Base-by-base conservation (phyloP, 2,113 vertebrate species). In the Lycocorax pyrrhopterus region DNA sequence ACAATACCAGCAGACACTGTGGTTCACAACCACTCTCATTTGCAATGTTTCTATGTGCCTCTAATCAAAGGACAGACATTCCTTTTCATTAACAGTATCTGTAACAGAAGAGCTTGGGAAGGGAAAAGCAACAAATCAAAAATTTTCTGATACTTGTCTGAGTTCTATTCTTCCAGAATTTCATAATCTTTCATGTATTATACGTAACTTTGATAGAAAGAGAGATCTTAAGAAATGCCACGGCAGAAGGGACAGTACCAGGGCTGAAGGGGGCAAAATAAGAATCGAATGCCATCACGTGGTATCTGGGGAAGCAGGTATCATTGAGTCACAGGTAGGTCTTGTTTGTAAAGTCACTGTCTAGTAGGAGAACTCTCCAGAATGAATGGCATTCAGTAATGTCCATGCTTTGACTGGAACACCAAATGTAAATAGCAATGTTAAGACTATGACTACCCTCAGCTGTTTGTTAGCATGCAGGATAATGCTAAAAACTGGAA, bases 301-400 rank as follows among this genome's bases (percentile, higher is more conserved):
- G 18, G 9, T 49, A 71, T 46, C 26, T 43, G 7, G 8, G 25
- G 23, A 84, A 81, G 41, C 10, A 89, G 46, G 5, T 16, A 35
- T 39, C 35, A 29, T 1, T 1, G 0, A 81, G 20, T n/a, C 60
- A 41, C 29, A n/a, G 21, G 6, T 4, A 58, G 37, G 33, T 49
- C 26, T 47, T 47, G 22, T 33, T 60, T 43, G 37, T 12, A 52
- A 43, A 58, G 32, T 33, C 29, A 47, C 41, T 62, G 37, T 6
- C 43, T 53, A 59, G 35, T 22, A 47, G 59, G 14, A 53, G 8
- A 56, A 71, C 4, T 37, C 23, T 62, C 17, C 46, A 71, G 43
- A 91, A 94, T 8, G 10, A 93, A 78, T 4, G 4, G 7, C 33
- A 71, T 63, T 90, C 3, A 3, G 35, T 23, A 72, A 32, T 16